phyloP scores from a whole-genome alignment of 2,888 invertebrate species.

The Limnephilus lunatus region DNA sequence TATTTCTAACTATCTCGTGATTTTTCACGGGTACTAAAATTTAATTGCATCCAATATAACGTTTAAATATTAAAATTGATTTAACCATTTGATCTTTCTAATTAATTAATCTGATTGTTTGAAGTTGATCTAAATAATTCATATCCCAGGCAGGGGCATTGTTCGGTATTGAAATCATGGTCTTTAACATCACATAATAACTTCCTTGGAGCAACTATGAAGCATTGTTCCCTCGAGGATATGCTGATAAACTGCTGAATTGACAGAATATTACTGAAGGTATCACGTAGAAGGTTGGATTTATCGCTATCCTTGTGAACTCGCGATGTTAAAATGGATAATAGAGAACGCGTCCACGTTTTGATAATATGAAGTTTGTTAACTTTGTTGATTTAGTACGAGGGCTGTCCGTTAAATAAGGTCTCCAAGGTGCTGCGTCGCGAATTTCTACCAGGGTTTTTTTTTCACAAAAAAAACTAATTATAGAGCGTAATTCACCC shows the following conservation, averaged over 20 bases:
- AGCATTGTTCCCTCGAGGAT: conserved; percentile 5
- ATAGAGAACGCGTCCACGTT: neutral
- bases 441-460: no score
- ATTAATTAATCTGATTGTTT: neutral
- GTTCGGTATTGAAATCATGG: neutral
- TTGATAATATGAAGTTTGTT: neutral
- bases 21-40: no score
- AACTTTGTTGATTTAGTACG: neutral
- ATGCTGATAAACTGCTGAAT: conserved; percentile 9
- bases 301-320: neutral
- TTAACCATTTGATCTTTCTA: neutral
- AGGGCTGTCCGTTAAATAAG: no score
- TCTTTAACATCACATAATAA: neutral
- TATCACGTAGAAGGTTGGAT: conserved; percentile 4
- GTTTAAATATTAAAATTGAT: neutral
- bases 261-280: conserved; percentile 10
- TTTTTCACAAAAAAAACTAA: no score
- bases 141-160: neutral
- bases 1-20: no score
- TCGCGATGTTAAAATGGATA: neutral
- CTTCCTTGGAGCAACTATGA: neutral
- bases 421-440: no score
- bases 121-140: neutral
- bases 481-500: no score
- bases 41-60: no score